phyloP scores from a whole-genome alignment of 2,888 invertebrate genomes.

The Synanthedon myopaeformis region DNA sequence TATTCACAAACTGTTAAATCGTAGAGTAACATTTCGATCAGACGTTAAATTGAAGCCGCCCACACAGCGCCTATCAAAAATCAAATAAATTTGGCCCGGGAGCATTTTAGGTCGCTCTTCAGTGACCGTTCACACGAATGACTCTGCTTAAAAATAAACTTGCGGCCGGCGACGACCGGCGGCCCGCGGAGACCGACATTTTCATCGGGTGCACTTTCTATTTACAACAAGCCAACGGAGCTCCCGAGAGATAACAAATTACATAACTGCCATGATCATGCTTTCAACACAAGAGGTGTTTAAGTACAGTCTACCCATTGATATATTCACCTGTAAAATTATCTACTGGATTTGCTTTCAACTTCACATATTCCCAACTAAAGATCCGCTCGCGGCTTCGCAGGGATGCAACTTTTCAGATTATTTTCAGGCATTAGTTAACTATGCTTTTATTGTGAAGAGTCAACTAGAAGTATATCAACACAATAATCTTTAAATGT shows the following conservation, averaged over 20 bases:
- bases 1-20: too few relatives aligned
- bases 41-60: constrained; percentile 19
- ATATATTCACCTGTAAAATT: not conserved
- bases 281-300: not conserved
- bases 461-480: too few relatives aligned
- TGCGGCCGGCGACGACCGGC: constrained; percentile 7
- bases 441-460: too few relatives aligned
- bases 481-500: too few relatives aligned
- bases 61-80: constrained; percentile 32
- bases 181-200: constrained; percentile 32
- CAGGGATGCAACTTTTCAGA: too few relatives aligned
- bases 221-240: constrained; percentile 37
- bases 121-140: constrained; percentile 20
- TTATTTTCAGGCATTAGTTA: too few relatives aligned
- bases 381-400: too few relatives aligned
- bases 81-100: constrained; percentile 41
- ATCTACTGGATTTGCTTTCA: too few relatives aligned
- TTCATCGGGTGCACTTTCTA: constrained; percentile 57
- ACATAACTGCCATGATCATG: constrained; percentile 1
- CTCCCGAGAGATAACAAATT: constrained; percentile 15
- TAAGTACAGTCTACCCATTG: not conserved
- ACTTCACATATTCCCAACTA: too few relatives aligned
- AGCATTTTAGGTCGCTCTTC: constrained; percentile 35
- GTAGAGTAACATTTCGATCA: constrained; percentile 16
- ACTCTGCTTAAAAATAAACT: constrained; percentile 12